These are phyloP conservation scores for Carlito syrichta DNA, from an alignment of 2,113 vertebrate genomes.

Conservation along the genomic window DNA sequence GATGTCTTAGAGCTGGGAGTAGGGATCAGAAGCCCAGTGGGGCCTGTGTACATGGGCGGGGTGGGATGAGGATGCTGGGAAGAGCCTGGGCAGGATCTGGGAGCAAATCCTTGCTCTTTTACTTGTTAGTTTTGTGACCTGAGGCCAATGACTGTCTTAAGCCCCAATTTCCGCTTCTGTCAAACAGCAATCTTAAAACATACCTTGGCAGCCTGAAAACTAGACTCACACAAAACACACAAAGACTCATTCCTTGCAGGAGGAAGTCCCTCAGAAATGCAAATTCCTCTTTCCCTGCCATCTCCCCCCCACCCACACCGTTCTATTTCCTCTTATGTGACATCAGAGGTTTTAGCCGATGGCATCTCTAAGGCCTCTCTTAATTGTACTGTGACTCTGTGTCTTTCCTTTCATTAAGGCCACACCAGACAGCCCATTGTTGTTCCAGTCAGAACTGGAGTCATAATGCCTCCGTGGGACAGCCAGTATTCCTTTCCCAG, in stretches of 20 bases:
- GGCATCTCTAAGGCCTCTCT: background rate
- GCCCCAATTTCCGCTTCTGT: background rate
- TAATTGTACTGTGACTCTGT: too few relatives aligned
- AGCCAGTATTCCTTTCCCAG: background rate
- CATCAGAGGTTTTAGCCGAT: background rate
- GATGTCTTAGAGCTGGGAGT: background rate
- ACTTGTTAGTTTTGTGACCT: background rate
- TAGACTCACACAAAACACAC: too few relatives aligned
- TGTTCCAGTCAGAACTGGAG: background rate
- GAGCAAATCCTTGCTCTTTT: background rate
- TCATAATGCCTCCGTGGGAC: accelerated
- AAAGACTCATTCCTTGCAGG: background rate
- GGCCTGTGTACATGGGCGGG: background rate
- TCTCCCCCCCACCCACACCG: background rate
- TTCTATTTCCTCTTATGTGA: background rate
- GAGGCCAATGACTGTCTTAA: background rate
- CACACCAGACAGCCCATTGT: background rate
- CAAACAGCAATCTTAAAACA: background rate
- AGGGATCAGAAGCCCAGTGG: background rate
- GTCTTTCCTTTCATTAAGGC: background rate
- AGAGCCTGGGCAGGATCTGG: background rate
- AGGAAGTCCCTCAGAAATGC: background rate
- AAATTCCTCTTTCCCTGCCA: background rate
- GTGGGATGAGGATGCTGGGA: background rate
- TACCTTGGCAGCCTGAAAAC: background rate